Evolutionary conservation across 2,797 vertebrate genomes (phyloP).

Genomic region (Pipistrellus pygmaeus): DNA sequence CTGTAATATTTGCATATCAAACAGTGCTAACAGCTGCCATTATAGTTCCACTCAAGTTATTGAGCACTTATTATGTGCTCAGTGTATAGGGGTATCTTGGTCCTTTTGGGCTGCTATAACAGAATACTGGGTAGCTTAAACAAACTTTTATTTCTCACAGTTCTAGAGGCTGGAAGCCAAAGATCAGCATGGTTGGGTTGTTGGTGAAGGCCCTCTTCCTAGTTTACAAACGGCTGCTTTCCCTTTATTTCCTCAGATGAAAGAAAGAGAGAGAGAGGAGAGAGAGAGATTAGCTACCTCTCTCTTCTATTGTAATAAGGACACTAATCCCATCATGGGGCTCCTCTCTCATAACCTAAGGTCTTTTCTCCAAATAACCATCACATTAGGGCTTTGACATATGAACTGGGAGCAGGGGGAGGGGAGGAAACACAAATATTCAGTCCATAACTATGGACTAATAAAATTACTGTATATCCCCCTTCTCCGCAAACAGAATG

Average conservation of each 20-base stretch:
- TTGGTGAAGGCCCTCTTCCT: not conserved
- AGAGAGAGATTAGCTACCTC: not conserved
- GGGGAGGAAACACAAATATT: not conserved
- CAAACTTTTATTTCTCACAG: not conserved
- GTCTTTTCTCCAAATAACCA: not conserved
- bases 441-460: not conserved
- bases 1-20: not conserved
- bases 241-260: not conserved
- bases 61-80: not conserved
- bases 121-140: not conserved
- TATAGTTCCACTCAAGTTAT: not conserved
- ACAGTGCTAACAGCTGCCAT: not conserved
- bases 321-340: not conserved
- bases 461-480: not conserved
- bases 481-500: not conserved
- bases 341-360: not conserved
- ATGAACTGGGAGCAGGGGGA: not conserved
- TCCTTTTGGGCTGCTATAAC: not conserved
- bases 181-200: not conserved
- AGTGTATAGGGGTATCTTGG: not conserved
- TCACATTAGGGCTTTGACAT: not conserved
- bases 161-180: not conserved
- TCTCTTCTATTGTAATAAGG: not conserved
- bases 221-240: not conserved
- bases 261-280: not conserved